phyloP scores from a whole-genome alignment of 2,888 invertebrate genomes.

The Hemaris fuciformis region DNA sequence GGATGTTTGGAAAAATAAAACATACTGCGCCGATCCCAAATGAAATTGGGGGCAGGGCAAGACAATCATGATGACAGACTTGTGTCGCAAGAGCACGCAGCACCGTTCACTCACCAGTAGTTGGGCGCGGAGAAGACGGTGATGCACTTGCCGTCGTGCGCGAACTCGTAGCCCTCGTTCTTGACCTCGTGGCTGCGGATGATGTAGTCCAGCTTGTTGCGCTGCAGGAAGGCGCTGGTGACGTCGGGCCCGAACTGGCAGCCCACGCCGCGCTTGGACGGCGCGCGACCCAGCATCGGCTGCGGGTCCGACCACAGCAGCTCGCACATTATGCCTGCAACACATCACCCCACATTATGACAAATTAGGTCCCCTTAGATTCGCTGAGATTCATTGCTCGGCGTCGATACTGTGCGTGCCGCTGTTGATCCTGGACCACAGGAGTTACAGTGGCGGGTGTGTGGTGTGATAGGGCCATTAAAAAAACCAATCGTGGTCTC shows the following conservation, averaged over 20 bases:
- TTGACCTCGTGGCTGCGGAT: slow-evolving; percentile 99
- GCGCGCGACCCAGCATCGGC: slow-evolving; percentile 91
- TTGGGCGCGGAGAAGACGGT: slow-evolving; percentile 99
- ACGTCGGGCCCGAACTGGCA: slow-evolving; percentile 99
- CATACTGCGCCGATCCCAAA: too few relatives aligned
- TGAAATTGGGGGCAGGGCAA: too few relatives aligned
- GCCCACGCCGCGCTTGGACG: slow-evolving; percentile 98
- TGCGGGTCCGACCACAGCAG: slow-evolving; percentile 99
- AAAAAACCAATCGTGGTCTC: too few relatives aligned
- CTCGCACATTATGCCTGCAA: slow-evolving; percentile 95
- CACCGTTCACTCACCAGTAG: slow-evolving; percentile 97
- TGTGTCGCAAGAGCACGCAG: too few relatives aligned
- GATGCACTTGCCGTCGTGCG: slow-evolving; percentile 97
- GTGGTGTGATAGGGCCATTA: too few relatives aligned
- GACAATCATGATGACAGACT: too few relatives aligned
- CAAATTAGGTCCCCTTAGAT: too few relatives aligned
- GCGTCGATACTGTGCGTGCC: too few relatives aligned
- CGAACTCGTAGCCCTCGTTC: slow-evolving; percentile 96
- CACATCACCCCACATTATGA: background rate
- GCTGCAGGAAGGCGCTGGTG: slow-evolving; percentile 90
- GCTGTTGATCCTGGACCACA: too few relatives aligned
- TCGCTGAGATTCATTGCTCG: too few relatives aligned
- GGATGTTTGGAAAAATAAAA: too few relatives aligned
- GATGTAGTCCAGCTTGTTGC: slow-evolving; percentile 95
- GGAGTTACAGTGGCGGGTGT: too few relatives aligned